Percentiles rank a stretch among this genome's conserved stretches.
Conservation (phyloP, 1,140 invertebrate genomes). For the Sarcophaga bullata region DNA sequence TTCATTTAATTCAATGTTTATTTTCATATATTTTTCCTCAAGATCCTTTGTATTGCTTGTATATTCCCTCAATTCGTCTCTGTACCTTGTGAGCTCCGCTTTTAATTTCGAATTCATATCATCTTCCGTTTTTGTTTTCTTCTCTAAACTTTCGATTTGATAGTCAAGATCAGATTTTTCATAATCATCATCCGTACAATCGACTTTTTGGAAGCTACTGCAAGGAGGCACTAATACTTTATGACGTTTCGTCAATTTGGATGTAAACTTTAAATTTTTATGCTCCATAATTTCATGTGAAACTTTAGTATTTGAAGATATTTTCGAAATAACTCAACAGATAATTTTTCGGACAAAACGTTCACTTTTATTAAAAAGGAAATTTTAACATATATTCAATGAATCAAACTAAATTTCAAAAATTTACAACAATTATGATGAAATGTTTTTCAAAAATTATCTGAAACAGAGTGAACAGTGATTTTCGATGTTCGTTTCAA, state of each 20-base stretch:
- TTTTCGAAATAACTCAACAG: conserved; percentile 18
- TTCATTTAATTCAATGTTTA: conserved; percentile 57
- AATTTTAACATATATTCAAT: not conserved
- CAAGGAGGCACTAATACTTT: no score
- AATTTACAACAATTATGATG: conserved; percentile 25
- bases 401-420: conserved; percentile 20
- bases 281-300: conserved; percentile 25
- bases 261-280: conserved; percentile 36
- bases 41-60: conserved; percentile 59
- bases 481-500: not conserved
- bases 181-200: not conserved
- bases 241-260: not conserved
- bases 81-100: conserved; percentile 56
- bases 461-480: not conserved
- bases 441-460: conserved; percentile 13
- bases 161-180: not conserved
- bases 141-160: no score
- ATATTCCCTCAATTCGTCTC: conserved; percentile 60
- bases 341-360: not conserved
- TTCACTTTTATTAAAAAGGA: not conserved
- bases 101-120: conserved; percentile 56
- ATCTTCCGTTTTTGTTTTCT: conserved; percentile 35
- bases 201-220: not conserved
- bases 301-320: conserved; percentile 39
- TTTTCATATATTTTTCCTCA: conserved; percentile 61